Base-by-base conservation (phyloP, 2,797 vertebrate species). In the Neostethus bicornis region DNA sequence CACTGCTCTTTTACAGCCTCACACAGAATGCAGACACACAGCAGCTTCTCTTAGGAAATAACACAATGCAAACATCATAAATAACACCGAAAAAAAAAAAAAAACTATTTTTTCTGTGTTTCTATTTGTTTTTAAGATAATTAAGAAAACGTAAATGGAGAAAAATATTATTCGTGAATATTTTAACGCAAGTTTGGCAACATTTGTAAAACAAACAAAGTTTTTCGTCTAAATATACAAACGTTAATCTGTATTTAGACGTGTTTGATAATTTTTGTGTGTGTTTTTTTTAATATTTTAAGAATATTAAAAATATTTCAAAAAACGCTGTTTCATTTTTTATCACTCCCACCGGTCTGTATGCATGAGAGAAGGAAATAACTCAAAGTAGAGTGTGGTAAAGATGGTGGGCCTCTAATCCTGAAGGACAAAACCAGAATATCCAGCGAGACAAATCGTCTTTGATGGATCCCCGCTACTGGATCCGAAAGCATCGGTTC, bases 361-460 rank as follows among this genome's bases (percentile, higher is more conserved):
- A 54, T 53, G 16, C 29, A 58, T 60, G 29, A 73, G 68, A 60
- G 37, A 59, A 56, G 74, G 70, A 80, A n/a, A 63, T 60, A 66
- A 54, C 70, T 83, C 50, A 74, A 66, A 66, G 51, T 24, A 4
- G 28, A 20, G 45, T 41, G 57, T 62, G 61, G 65, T 80, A 56
- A 73, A 68, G 70, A 61, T 78, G 83, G 84, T 83, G 68, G 75
- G 68, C 78, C 49, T 66, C 75, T 88, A 84, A 88, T 85, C 83
- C 83, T 61, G 50, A 46, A 77, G 70, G 68, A 90, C 80, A 86
- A 81, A 80, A 77, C 56, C 57, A 65, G 75, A 34, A 88, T 79
- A 86, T 90, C 85, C 84, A 86, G 75, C 80, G 80, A 89, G 85
- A 90, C 87, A 79, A 91, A 91, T 90, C 73, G 73, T 65, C 81